These are phyloP conservation scores for Cephalopholis sonnerati DNA, from an alignment of 2,113 vertebrate genomes.

Conservation along the genomic window DNA sequence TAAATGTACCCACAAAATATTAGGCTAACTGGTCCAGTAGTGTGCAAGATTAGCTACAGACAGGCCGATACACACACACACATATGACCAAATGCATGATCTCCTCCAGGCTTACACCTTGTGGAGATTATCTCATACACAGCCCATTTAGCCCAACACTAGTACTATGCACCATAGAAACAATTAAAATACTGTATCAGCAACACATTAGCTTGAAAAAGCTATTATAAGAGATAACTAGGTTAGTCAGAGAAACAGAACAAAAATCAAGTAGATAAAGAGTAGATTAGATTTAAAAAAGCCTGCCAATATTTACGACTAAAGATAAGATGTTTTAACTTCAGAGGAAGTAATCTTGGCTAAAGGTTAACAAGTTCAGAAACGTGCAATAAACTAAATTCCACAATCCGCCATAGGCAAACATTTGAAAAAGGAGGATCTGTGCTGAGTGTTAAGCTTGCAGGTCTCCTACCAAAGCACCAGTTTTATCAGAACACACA, in stretches of 20 bases:
- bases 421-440: conserved; percentile 50
- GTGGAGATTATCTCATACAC: not conserved
- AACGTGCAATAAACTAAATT: conserved; percentile 14
- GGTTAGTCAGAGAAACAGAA: not conserved
- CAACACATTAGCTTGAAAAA: not conserved
- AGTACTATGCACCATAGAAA: not conserved
- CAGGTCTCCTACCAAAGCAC: conserved; percentile 15
- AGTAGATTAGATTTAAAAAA: not conserved
- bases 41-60: no score
- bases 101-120: no score
- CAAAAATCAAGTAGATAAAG: not conserved
- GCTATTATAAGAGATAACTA: no score
- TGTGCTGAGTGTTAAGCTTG: not conserved
- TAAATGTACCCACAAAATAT: no score
- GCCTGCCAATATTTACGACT: not conserved
- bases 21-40: no score
- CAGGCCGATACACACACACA: no score
- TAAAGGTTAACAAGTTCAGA: conserved; percentile 18
- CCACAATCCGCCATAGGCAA: conserved; percentile 35
- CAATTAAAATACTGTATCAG: not conserved
- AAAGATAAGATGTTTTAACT: not conserved
- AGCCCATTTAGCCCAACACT: not conserved
- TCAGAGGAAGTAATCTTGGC: not conserved
- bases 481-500: conserved; percentile 38
- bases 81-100: no score